Conservation (phyloP, 1,140 invertebrate species). For the Conus ventricosus region DNA sequence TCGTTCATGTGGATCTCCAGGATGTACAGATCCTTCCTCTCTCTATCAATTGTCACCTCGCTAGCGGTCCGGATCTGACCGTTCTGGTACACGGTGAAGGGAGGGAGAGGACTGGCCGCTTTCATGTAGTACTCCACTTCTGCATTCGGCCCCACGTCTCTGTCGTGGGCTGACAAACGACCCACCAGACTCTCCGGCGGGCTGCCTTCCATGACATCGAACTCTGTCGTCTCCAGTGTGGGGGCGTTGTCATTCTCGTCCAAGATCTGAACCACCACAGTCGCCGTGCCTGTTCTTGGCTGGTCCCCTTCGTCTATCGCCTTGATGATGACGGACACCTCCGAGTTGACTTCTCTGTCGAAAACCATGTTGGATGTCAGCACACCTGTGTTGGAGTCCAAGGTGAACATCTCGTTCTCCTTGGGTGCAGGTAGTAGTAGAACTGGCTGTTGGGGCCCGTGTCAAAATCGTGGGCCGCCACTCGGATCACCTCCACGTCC, state of each 20-base stretch:
- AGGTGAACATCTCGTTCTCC: conserved; percentile 78
- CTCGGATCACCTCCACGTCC: conserved; percentile 50
- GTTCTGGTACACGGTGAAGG: conserved; percentile 39
- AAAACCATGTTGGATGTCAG: conserved; percentile 87
- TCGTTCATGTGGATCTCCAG: conserved; percentile 80
- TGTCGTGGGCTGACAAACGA: conserved; percentile 89
- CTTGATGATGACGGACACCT: conserved; percentile 86
- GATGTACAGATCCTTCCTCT: conserved; percentile 45
- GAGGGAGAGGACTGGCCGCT: conserved; percentile 79
- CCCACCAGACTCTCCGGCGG: conserved; percentile 80
- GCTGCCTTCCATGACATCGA: conserved; percentile 82
- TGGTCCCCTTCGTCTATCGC: conserved; percentile 89
- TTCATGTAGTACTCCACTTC: conserved; percentile 83
- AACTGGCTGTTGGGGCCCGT: conserved; percentile 80
- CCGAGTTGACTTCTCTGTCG: conserved; percentile 84
- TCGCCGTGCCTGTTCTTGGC: conserved; percentile 84
- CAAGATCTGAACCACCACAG: conserved; percentile 77
- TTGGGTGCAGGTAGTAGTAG: conserved; percentile 58
- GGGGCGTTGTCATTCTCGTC: conserved; percentile 65
- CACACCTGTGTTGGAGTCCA: conserved; percentile 84
- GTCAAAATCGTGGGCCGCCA: conserved; percentile 54
- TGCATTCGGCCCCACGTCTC: conserved; percentile 90
- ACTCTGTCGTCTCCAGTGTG: conserved; percentile 39
- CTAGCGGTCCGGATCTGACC: conserved; percentile 32
- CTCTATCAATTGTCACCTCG: conserved; percentile 38